Percentiles rank a stretch among this genome's conserved stretches.
Conservation (phyloP, 2,113 vertebrate species). For the Mungos mungo region DNA sequence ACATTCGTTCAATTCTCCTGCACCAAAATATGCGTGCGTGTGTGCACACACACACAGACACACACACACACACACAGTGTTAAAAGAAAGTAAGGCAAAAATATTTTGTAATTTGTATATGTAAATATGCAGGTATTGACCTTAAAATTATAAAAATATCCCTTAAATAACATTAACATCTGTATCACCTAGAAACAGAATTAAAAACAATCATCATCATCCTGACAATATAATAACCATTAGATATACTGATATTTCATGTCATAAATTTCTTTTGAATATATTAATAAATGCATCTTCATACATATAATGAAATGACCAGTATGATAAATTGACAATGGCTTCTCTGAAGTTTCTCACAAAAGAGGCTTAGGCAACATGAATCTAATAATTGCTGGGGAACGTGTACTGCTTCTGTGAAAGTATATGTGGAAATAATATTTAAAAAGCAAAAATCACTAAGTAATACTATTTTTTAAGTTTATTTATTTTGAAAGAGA, state of each 20-base stretch:
- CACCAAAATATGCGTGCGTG: background rate
- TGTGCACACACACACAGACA: background rate
- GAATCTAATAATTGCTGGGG: background rate
- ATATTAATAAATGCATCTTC: background rate
- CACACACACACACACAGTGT: background rate
- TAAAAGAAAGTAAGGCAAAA: background rate
- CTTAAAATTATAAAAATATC: background rate
- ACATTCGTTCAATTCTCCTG: constrained; percentile 10
- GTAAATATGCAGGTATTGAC: background rate
- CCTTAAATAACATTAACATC: background rate
- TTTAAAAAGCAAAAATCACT: background rate
- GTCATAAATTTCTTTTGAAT: background rate
- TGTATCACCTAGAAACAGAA: background rate
- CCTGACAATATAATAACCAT: background rate
- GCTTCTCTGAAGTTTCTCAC: background rate
- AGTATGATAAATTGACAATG: background rate
- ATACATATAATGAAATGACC: background rate
- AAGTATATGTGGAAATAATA: background rate
- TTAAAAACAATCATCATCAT: background rate
- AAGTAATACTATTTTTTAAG: background rate
- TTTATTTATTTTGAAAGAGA: too few relatives aligned
- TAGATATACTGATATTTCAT: background rate
- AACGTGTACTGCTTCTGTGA: background rate
- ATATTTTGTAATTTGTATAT: too few relatives aligned
- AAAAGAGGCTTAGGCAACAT: background rate